These are phyloP conservation scores for Dione vanillae DNA, from an alignment of 2,888 invertebrate genomes.

Conservation along the genomic window DNA sequence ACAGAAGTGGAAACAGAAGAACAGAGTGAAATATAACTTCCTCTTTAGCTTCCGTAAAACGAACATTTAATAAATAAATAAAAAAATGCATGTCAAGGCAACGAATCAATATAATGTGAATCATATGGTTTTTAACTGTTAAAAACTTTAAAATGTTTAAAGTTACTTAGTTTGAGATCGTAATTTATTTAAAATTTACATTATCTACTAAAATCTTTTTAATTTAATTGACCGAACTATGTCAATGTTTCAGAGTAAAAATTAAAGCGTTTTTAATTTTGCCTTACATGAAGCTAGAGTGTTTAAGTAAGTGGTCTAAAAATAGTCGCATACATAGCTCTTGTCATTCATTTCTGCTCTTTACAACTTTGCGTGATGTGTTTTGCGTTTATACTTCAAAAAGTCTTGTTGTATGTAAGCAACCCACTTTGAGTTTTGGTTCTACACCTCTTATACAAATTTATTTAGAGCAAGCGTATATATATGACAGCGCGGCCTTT, in stretches of 20 bases:
- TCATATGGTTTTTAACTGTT: neutral
- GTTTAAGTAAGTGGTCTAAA: constrained; percentile 14
- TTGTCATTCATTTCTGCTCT: constrained; percentile 34
- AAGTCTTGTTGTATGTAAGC: neutral
- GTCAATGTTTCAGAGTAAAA: neutral
- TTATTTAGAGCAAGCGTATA: too few species aligned
- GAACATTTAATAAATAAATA: neutral
- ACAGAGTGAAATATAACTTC: neutral
- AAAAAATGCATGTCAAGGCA: constrained; percentile 3
- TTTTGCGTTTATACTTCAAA: neutral
- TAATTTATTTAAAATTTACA: constrained; percentile 1
- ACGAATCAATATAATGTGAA: neutral
- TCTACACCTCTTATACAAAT: neutral
- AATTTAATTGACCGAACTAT: neutral
- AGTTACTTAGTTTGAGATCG: neutral
- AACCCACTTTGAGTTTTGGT: constrained; percentile 8
- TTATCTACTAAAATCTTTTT: neutral
- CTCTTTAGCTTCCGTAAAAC: neutral
- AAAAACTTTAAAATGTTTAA: neutral
- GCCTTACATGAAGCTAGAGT: neutral
- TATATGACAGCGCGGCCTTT: too few species aligned
- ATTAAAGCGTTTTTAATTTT: neutral
- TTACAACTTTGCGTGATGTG: constrained; percentile 6
- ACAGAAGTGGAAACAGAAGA: too few species aligned
- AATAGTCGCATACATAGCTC: constrained; percentile 35